Percentiles rank a stretch among this genome's conserved stretches.
Evolutionary conservation across 2,113 vertebrate genomes (phyloP).

Genomic region (Trogon surrucura): DNA sequence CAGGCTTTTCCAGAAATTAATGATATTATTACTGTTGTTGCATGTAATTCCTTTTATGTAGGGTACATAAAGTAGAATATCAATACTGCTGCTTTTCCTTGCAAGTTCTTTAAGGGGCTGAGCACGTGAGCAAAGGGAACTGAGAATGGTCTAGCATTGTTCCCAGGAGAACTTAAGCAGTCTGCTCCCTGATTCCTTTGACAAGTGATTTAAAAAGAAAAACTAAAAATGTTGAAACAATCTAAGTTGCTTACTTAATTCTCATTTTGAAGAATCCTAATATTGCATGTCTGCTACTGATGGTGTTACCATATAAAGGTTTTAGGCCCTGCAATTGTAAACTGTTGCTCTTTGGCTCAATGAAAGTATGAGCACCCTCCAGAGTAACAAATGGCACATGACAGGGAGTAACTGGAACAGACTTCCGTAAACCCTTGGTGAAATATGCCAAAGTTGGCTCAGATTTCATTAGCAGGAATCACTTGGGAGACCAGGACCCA

Average conservation of each 20-base stretch:
- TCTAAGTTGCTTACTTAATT: not conserved
- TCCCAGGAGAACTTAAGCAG: not conserved
- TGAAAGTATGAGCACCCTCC: conserved; percentile 1
- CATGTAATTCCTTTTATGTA: not conserved
- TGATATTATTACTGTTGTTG: not conserved
- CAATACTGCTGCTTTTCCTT: not conserved
- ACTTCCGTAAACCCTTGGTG: not conserved
- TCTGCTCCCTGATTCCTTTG: not conserved
- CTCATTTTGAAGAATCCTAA: not conserved
- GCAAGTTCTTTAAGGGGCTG: not conserved
- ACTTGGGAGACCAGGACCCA: not conserved
- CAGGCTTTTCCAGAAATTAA: not conserved
- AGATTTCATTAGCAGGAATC: conserved; percentile 31
- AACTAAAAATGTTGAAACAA: not conserved
- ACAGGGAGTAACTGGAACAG: not conserved
- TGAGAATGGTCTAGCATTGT: not conserved
- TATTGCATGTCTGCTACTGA: not conserved
- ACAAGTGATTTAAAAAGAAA: not conserved
- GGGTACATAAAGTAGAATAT: not conserved
- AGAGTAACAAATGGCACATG: not conserved
- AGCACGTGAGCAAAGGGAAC: not conserved
- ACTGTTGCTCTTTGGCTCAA: conserved; percentile 17
- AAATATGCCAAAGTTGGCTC: conserved; percentile 8
- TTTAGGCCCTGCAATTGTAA: not conserved
- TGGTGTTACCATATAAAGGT: not conserved